Evolutionary conservation across 2,113 vertebrate species (phyloP).

Genomic region (Xyliphius kryptos): DNA sequence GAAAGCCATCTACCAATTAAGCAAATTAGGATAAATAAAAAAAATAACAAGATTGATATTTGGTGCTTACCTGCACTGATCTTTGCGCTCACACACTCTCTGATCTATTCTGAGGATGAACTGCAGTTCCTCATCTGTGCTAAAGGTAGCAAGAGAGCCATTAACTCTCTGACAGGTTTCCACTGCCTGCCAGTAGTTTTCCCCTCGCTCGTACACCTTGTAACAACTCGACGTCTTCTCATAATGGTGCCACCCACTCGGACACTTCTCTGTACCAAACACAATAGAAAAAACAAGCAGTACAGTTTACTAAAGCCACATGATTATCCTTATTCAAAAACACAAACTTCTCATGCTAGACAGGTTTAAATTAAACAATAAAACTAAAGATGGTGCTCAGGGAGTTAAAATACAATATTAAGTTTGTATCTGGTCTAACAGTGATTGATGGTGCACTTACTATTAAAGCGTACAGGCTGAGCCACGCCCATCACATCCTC

Average conservation of each 20-base stretch:
- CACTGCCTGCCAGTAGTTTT: slow-evolving; percentile 96
- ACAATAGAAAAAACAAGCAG: not conserved
- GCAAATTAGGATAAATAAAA: too few relatives aligned
- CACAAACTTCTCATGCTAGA: too few relatives aligned
- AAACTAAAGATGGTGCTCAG: not conserved
- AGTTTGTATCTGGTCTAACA: too few relatives aligned
- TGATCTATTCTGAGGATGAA: slow-evolving; percentile 92
- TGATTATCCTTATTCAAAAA: too few relatives aligned
- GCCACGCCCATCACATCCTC: slow-evolving; percentile 77
- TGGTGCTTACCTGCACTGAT: slow-evolving; percentile 81
- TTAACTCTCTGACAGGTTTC: slow-evolving; percentile 93
- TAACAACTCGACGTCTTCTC: slow-evolving; percentile 97
- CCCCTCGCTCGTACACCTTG: slow-evolving; percentile 83
- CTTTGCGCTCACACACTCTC: slow-evolving; percentile 75
- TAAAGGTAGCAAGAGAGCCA: slow-evolving; percentile 88
- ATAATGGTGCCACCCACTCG: slow-evolving; percentile 93
- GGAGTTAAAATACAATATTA: too few relatives aligned
- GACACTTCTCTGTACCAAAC: slow-evolving; percentile 83
- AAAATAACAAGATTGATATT: too few relatives aligned
- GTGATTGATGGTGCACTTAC: slow-evolving; percentile 67
- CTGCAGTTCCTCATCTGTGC: slow-evolving; percentile 89
- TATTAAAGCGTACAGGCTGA: slow-evolving; percentile 90
- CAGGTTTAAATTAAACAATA: too few relatives aligned
- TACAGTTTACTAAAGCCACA: too few relatives aligned
- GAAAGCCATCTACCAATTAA: too few relatives aligned